Conservation (phyloP, 2,888 invertebrate genomes). For the Agrypnus murinus region DNA sequence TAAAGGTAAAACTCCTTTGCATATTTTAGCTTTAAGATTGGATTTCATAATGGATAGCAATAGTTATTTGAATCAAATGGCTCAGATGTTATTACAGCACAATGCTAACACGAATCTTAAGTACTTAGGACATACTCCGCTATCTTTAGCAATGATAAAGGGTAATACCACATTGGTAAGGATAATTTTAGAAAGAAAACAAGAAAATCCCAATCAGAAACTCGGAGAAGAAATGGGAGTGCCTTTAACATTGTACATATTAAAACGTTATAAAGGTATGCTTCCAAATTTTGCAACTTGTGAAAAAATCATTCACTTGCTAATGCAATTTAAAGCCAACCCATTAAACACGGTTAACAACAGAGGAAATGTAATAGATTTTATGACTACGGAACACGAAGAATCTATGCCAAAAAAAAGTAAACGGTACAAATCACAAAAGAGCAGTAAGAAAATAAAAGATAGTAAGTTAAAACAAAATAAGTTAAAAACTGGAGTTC, state of each 20-base stretch:
- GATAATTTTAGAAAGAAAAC: constrained; percentile 57
- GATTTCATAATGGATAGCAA: constrained; percentile 62
- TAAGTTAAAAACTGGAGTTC: no score
- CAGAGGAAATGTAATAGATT: constrained; percentile 63
- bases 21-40: constrained; percentile 65
- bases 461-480: constrained; percentile 19
- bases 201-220: constrained; percentile 61
- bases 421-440: constrained; percentile 39
- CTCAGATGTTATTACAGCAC: not conserved
- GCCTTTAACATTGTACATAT: constrained; percentile 63
- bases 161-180: constrained; percentile 63
- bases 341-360: constrained; percentile 61
- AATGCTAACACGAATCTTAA: constrained; percentile 47
- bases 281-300: constrained; percentile 55
- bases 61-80: constrained; percentile 43
- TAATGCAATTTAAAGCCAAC: constrained; percentile 62
- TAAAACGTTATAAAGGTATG: constrained; percentile 62
- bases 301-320: constrained; percentile 57
- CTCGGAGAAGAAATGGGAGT: constrained; percentile 66
- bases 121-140: constrained; percentile 67
- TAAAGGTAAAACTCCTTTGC: constrained; percentile 66
- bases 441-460: constrained; percentile 35
- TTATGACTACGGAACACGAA: constrained; percentile 56
- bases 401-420: constrained; percentile 40
- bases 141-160: constrained; percentile 66